phyloP scores from a whole-genome alignment of 2,113 vertebrate genomes.

The Mus musculus region GRCm39 chr14:56090001-56090500 shows the following conservation, averaged over 20 bases:
- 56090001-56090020: neutral
- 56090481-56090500: conserved; percentile 40
- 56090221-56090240: conserved; percentile 7
- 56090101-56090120: neutral
- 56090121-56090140: neutral
- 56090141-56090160: neutral
- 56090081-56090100: neutral
- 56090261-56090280: neutral
- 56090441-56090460: neutral
- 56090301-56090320: neutral
- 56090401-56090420: neutral
- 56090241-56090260: neutral
- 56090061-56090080: neutral
- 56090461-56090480: neutral
- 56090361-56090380: neutral
- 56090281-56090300: neutral
- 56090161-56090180: neutral
- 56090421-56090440: neutral
- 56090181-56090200: neutral
- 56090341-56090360: neutral
- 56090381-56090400: neutral
- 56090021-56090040: neutral
- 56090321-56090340: neutral
- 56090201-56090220: neutral
- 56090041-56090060: neutral